A percentile compares a stretch with the other conserved stretches of the same genome.
phyloP scores from a whole-genome alignment of 2,888 invertebrate species.

The Thyatira batis region DNA sequence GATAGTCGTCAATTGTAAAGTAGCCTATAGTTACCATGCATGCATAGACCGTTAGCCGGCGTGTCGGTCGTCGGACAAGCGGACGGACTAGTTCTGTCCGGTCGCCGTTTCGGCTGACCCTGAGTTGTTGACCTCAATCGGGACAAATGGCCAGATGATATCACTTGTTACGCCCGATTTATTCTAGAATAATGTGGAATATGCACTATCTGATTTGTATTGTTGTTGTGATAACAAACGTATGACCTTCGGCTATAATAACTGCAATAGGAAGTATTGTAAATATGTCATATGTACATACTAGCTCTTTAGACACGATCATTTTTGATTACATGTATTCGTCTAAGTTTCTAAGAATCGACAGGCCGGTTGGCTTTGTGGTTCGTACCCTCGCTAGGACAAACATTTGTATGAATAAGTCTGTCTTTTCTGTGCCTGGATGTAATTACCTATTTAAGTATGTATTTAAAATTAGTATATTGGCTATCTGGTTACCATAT shows the following conservation, averaged over 20 bases:
- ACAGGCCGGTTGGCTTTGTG: no score
- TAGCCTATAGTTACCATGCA: constrained; percentile 36
- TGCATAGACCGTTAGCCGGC: constrained; percentile 46
- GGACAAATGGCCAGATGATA: constrained; percentile 21
- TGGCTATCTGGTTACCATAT: no score
- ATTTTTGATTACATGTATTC: background rate
- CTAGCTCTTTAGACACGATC: background rate
- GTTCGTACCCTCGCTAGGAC: no score
- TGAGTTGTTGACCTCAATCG: constrained; percentile 40
- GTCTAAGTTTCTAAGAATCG: no score
- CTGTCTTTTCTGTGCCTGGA: no score
- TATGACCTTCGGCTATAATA: constrained; percentile 1
- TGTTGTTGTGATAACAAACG: constrained; percentile 5
- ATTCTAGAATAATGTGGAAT: constrained; percentile 26
- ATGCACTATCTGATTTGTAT: constrained; percentile 20
- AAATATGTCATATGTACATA: background rate
- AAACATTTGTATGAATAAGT: no score
- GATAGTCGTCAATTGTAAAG: constrained; percentile 26
- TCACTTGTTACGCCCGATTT: constrained; percentile 22
- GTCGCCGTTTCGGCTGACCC: constrained; percentile 46
- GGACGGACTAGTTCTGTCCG: constrained; percentile 34
- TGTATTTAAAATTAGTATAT: no score
- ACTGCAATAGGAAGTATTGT: background rate
- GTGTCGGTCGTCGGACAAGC: constrained; percentile 34
- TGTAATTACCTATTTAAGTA: no score